Base-by-base conservation (phyloP, 2,113 vertebrate genomes). In the Xyliphius kryptos region DNA sequence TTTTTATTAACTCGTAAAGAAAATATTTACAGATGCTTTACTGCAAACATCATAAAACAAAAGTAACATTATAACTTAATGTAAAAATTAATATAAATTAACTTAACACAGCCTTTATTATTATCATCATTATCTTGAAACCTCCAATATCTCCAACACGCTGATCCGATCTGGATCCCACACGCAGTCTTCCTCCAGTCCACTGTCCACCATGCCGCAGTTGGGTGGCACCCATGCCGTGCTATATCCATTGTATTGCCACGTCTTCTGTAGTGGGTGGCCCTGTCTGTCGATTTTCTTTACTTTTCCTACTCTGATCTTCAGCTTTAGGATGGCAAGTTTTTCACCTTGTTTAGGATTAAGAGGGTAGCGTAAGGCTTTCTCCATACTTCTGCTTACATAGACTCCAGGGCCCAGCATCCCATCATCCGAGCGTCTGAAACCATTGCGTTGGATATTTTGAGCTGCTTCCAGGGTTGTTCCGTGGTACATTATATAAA, bases 401-500 rank as follows among this genome's bases (percentile, higher is more conserved):
- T 88, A 87, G 2, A 88, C 74, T 0, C 86, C 84, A 0, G 0
- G 66, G 11, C 85, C 85, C 0, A 87, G 80, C 81, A 85, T 84
- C 57, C 85, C 85, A 0, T 0, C 8, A 0, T 0, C 0, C 2
- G 85, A 86, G 12, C 0, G 69, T 0, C 0, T 0, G 40, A 88
- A 85, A 0, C 84, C 80, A 0, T 0, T 0, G 0, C 0, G 0
- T 9, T 0, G 0, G 54, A 87, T 85, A 6, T 1, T 0, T 0
- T 5, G 0, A 14, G 75, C 79, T 0, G 0, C 16, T 0, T 0
- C 0, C 0, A 1, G 49, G 44, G 51, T 73, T 62, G 85, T 88
- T 19, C 86, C 86, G 9, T 87, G 85, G 63, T 84, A 88, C 83
- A 88, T 88, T 16, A 75, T 1, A n/a, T 83, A 88, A 8, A 3